Conservation (phyloP, 2,888 invertebrate genomes). For the Agrilus cyanescens region DNA sequence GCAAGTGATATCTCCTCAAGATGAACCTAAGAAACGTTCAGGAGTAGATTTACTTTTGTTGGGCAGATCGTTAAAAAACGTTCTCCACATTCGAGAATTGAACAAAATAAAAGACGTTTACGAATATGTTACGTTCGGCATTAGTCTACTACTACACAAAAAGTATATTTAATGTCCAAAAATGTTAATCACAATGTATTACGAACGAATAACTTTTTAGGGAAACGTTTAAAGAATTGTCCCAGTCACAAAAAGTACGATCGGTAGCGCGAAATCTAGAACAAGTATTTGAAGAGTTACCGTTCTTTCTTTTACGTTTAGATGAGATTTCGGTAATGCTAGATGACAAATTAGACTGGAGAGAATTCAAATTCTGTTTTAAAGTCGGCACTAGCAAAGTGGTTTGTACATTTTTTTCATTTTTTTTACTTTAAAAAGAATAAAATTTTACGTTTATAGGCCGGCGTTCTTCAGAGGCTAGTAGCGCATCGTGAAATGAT, state of each 20-base stretch:
- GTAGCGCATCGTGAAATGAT: conserved; percentile 38
- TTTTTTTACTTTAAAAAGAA: conserved; percentile 1
- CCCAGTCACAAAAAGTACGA: conserved; percentile 44
- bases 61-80: conserved; percentile 26
- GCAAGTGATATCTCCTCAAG: conserved; percentile 30
- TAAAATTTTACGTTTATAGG: conserved; percentile 27
- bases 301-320: conserved; percentile 45
- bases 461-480: conserved; percentile 40
- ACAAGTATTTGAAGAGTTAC: conserved; percentile 50
- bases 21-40: conserved; percentile 19
- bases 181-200: background rate
- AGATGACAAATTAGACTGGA: conserved; percentile 50
- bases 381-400: conserved; percentile 54
- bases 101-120: conserved; percentile 43
- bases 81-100: conserved; percentile 43
- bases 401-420: conserved; percentile 29
- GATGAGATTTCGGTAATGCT: conserved; percentile 50
- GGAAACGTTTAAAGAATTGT: conserved; percentile 49
- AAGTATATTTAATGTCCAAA: conserved; percentile 34
- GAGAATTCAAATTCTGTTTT: conserved; percentile 50
- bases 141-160: conserved; percentile 42
- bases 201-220: conserved; percentile 27
- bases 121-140: conserved; percentile 41
- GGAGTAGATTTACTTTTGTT: conserved; percentile 23
- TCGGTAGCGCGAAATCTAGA: conserved; percentile 50